Percentiles rank a stretch among this genome's conserved stretches.
Conservation (phyloP, 1,140 invertebrate genomes). For the Pectinophora gossypiella region DNA sequence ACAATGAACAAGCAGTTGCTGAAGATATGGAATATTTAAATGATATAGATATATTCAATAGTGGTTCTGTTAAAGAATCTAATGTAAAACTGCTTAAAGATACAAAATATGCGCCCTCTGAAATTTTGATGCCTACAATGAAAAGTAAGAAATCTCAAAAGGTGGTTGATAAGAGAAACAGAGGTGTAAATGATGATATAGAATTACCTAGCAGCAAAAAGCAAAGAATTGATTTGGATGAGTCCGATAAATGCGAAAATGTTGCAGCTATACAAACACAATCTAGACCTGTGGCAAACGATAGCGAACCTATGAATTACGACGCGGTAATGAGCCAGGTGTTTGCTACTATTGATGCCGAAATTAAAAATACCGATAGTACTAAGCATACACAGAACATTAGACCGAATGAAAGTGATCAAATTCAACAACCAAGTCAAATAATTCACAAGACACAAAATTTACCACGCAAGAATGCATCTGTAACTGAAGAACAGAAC, state of each 20-base stretch:
- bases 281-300: conserved; percentile 14
- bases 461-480: not conserved
- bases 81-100: conserved; percentile 38
- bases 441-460: not conserved
- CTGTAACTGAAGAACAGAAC: not conserved
- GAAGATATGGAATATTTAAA: conserved; percentile 31
- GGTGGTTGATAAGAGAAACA: conserved; percentile 33
- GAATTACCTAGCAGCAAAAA: conserved; percentile 37
- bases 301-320: conserved; percentile 50
- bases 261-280: conserved; percentile 10
- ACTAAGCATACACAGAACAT: too few relatives aligned
- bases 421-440: not conserved
- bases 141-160: conserved; percentile 28
- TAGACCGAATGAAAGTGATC: too few relatives aligned
- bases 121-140: conserved; percentile 42
- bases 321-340: conserved; percentile 53
- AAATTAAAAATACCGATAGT: conserved; percentile 35
- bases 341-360: conserved; percentile 56
- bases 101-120: conserved; percentile 35
- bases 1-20: conserved; percentile 7
- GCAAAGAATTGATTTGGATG: conserved; percentile 17
- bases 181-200: conserved; percentile 30
- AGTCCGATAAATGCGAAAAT: conserved; percentile 36
- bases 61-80: conserved; percentile 37
- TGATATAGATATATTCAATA: conserved; percentile 53